Conservation (phyloP, 2,888 invertebrate genomes). For the Latrodectus elegans region DNA sequence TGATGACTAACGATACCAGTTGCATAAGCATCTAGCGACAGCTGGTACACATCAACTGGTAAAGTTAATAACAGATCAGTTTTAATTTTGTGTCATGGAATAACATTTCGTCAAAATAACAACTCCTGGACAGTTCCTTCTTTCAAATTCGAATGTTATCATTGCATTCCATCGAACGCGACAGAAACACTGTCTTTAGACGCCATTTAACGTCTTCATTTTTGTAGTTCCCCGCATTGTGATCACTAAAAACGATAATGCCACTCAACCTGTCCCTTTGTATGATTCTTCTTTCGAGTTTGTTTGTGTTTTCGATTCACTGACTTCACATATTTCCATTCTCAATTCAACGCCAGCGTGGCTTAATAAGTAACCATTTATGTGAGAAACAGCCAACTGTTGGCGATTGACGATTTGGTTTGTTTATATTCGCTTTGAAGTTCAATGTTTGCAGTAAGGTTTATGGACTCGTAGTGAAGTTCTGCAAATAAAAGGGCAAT, state of each 20-base stretch:
- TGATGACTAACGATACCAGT: no score
- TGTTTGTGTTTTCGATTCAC: conserved; percentile 7
- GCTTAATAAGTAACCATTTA: conserved; percentile 62
- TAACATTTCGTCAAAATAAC: conserved; percentile 50
- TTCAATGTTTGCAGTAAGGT: not conserved
- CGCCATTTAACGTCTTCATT: conserved; percentile 60
- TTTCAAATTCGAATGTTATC: conserved; percentile 47
- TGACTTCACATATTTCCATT: not conserved
- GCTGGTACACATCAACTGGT: no score
- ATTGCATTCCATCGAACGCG: conserved; percentile 56
- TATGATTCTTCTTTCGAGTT: not conserved
- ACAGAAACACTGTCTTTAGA: conserved; percentile 67
- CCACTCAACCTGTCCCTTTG: conserved; percentile 37
- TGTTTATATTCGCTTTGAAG: no score
- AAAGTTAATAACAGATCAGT: conserved; percentile 9
- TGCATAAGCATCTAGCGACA: no score
- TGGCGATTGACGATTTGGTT: no score
- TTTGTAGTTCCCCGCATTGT: conserved; percentile 14
- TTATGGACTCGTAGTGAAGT: not conserved
- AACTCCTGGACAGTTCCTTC: not conserved
- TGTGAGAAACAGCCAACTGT: not conserved
- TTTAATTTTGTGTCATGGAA: conserved; percentile 23
- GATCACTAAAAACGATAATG: conserved; percentile 51
- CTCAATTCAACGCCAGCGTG: not conserved
- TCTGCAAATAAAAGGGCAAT: not conserved